Evolutionary conservation across 2,113 vertebrate species (phyloP), one percentile per base, ranked within the genome.

Genomic region (Spheniscus mendiculus): DNA sequence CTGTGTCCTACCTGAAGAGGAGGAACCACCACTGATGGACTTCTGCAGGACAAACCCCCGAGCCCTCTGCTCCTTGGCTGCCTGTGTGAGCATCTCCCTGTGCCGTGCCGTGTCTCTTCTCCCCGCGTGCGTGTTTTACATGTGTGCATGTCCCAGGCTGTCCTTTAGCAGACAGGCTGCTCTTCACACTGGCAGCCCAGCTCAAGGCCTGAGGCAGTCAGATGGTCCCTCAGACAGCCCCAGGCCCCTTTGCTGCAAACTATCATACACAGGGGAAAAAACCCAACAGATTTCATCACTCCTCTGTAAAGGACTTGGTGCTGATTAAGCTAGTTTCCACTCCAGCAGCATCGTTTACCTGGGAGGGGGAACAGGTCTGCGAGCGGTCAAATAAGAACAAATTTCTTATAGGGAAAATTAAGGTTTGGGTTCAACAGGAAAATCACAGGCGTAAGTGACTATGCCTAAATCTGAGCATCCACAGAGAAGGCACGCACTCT

Each of bases 281-380:
- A 15, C 88, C 67, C 89, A 87, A 65, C 80, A 38, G 74, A 87
- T 96, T 97, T 93, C 97, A 89, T 93, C 83, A 42, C 89, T 97
- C 83, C 93, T 83, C 78, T 50, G 77, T 97, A 69, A 90, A 95
- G 78, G 88, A 67, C 86, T 91, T 66, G 44, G 36, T 95, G 97
- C 94, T 97, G 96, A 83, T 87, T 89, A 71, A 95, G 94, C 73
- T 56, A 27, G 8, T 97, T 96, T 89, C 77, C 66, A 67, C 71
- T 78, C 83, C 50, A 63, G 34, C 45, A 49, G 87, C 76, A n/a
- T 63, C 12, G 6, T 74, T 91, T 62, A n/a, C 66, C 44, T 88
- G 84, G 53, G 23, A 92, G 34, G 42, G 45, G 20, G 17, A 42
- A 49, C 32, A 63, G 15, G 36, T 62, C 78, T n/a, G n/a, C 1